Evolutionary conservation across 1,140 invertebrate genomes (phyloP).

Genomic region (Pogonus chalceus): DNA sequence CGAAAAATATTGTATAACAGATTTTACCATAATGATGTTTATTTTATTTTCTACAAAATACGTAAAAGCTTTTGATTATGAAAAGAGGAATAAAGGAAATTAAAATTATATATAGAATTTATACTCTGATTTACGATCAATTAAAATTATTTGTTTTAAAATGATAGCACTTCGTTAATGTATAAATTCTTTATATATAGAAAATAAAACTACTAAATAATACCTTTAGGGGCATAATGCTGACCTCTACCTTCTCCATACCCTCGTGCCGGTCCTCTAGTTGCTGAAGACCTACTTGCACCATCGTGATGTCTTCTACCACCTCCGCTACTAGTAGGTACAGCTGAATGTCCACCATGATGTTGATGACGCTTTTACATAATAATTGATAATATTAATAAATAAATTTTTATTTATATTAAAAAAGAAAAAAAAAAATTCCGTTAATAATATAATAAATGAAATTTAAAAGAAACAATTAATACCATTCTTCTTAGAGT

Average conservation of each 20-base stretch:
- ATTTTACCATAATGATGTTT: no score
- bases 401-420: neutral
- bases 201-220: constrained; percentile 18
- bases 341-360: constrained; percentile 19
- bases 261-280: constrained; percentile 50
- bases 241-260: constrained; percentile 62
- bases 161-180: neutral
- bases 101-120: no score
- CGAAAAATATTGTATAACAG: no score
- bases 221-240: constrained; percentile 63
- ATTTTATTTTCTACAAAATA: no score
- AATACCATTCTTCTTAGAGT: constrained; percentile 72
- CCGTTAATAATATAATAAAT: constrained; percentile 17
- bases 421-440: neutral
- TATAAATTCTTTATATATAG: constrained; percentile 9
- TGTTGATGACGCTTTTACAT: constrained; percentile 25
- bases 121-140: neutral
- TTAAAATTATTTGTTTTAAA: neutral
- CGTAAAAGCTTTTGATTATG: no score
- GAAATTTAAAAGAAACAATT: constrained; percentile 8
- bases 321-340: constrained; percentile 20
- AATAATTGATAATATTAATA: neutral
- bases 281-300: constrained; percentile 27
- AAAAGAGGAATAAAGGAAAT: no score
- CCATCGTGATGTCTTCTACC: constrained; percentile 26